Base-by-base conservation (phyloP, 2,888 invertebrate genomes). In the Temnothorax unifasciatus region DNA sequence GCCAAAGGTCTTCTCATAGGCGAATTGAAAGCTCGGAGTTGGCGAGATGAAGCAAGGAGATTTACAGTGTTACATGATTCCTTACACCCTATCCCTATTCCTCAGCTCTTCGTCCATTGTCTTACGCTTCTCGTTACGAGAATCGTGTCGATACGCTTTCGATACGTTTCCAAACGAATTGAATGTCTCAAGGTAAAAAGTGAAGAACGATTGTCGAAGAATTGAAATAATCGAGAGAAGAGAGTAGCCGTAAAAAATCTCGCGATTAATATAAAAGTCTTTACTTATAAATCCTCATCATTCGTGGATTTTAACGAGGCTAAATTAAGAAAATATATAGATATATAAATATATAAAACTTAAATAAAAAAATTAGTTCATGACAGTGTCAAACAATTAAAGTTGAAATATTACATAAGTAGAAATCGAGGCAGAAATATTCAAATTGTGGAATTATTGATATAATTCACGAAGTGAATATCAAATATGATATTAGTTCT, bases 61-160 rank as follows among this genome's bases (percentile, higher is more conserved):
- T 63, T 88, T 81, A 21, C 21, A 21, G 21, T 13, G 50, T 85
- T 89, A 87, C 89, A 79, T 76, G 83, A 83, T 89, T 71, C 63
- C 71, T 75, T 59, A 29, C 73, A 68, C 64, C 83, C 71, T 79
- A 25, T 61, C 21, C 38, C 11, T 29, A 9, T 47, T 50, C 25
- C 47, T 61, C 25, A 13, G 8, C 9, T 3, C 44, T 66, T 34
- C 21, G 2, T 18, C 68, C 21, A 68, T 79, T 81, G 74, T 88
- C 44, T 69, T 50, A 84, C 71, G 61, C 69, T 85, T 87, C 89
- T 87, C 81, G 52, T 89, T 85, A 84, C 34, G 6, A 52, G 25
- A 64, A 63, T 29, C 18, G 82, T 75, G 11, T 1, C 25, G 15
- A 73, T 57, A 25, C 13, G n/a, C 21, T 57, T 84, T 18, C 29